phyloP scores from a whole-genome alignment of 2,113 vertebrate species.

The Clupea harengus region DNA sequence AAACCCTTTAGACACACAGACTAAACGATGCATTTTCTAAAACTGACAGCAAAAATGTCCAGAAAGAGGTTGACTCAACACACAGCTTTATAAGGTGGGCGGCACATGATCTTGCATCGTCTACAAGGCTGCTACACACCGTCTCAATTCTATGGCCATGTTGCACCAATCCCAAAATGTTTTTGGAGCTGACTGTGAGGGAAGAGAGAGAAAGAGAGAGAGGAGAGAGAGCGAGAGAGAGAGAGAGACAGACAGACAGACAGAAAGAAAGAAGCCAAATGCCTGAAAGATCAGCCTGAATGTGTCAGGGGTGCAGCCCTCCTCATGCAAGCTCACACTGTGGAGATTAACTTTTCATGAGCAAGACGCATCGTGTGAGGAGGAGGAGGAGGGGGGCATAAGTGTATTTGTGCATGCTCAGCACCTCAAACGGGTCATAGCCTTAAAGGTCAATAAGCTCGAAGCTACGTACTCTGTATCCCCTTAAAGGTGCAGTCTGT shows the following conservation, averaged over 20 bases:
- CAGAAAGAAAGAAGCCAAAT: slow-evolving; percentile 9
- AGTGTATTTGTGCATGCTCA: slow-evolving; percentile 17
- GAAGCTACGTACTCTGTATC: background rate
- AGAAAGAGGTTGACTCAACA: background rate
- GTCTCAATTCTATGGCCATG: background rate
- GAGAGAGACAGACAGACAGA: too few relatives aligned
- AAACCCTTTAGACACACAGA: background rate
- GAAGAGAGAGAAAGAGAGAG: background rate
- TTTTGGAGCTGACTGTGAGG: background rate
- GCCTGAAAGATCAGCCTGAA: background rate
- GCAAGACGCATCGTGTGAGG: background rate
- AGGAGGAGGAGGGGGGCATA: background rate
- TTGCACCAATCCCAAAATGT: background rate
- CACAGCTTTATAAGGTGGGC: background rate
- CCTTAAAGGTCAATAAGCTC: background rate
- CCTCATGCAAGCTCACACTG: background rate
- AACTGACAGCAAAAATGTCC: background rate
- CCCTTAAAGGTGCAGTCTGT: background rate
- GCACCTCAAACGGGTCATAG: slow-evolving; percentile 24
- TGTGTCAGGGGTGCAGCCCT: background rate
- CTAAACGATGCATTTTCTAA: background rate
- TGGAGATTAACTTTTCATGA: slow-evolving; percentile 14
- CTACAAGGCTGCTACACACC: background rate
- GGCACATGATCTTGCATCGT: background rate
- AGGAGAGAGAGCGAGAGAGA: background rate